Percentiles rank a stretch among this genome's conserved stretches.
Evolutionary conservation across 1,140 invertebrate genomes (phyloP).

Genomic region (Popillia japonica): DNA sequence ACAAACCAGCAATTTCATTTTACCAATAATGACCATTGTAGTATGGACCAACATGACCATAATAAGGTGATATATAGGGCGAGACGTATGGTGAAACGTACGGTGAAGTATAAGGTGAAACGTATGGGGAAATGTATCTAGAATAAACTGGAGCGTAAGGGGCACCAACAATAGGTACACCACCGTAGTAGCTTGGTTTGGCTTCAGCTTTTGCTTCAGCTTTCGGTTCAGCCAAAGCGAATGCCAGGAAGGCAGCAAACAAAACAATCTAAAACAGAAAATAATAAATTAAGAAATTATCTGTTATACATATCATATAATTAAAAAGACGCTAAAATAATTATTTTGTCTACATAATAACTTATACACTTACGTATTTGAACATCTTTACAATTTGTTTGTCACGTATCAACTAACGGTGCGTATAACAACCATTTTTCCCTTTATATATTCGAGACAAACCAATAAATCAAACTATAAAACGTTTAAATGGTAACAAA

Average conservation of each 20-base stretch:
- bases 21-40: neutral
- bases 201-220: neutral
- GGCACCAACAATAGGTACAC: neutral
- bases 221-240: neutral
- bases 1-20: neutral
- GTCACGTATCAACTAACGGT: neutral
- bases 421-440: neutral
- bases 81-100: no score
- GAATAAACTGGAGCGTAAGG: neutral
- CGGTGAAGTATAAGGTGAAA: neutral
- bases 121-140: neutral
- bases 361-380: constrained; percentile 1
- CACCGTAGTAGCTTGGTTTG: neutral
- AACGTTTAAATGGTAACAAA: no score
- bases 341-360: no score
- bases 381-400: neutral
- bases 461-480: no score
- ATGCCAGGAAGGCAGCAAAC: neutral
- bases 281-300: neutral
- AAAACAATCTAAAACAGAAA: neutral
- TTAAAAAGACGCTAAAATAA: neutral
- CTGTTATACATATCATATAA: neutral
- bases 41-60: neutral
- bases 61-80: no score
- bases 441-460: neutral